Conservation (phyloP, 2,888 invertebrate genomes). For the Boloria euphrosyne region DNA sequence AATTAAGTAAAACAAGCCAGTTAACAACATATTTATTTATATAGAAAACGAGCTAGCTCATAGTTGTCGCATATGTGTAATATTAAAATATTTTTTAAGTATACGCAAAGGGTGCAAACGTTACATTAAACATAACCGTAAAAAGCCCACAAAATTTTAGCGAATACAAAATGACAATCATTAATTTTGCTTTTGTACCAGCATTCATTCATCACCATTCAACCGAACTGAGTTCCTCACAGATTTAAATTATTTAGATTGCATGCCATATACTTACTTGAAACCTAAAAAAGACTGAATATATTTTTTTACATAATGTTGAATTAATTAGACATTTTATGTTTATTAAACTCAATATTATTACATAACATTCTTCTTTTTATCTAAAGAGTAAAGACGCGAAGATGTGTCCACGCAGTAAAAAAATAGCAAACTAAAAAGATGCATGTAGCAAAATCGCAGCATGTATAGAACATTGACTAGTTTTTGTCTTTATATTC, state of each 20-base stretch:
- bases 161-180: neutral
- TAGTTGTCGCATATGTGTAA: neutral
- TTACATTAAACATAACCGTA: neutral
- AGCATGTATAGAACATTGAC: no score
- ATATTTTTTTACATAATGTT: no score
- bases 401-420: no score
- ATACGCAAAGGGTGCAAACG: neutral
- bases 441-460: no score
- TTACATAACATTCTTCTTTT: no score
- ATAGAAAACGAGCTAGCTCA: neutral
- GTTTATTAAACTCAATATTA: no score
- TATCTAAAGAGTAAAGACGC: no score
- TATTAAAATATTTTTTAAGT: neutral
- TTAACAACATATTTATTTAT: neutral
- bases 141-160: neutral
- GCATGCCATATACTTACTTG: no score
- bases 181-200: constrained; percentile 3
- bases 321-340: no score
- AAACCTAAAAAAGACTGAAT: no score
- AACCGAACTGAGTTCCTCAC: neutral
- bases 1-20: neutral
- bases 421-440: no score
- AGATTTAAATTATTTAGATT: neutral
- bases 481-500: no score
- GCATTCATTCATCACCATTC: neutral